Base-by-base conservation (phyloP, 1,140 invertebrate genomes). In the Lepidotrigona ventralis region DNA sequence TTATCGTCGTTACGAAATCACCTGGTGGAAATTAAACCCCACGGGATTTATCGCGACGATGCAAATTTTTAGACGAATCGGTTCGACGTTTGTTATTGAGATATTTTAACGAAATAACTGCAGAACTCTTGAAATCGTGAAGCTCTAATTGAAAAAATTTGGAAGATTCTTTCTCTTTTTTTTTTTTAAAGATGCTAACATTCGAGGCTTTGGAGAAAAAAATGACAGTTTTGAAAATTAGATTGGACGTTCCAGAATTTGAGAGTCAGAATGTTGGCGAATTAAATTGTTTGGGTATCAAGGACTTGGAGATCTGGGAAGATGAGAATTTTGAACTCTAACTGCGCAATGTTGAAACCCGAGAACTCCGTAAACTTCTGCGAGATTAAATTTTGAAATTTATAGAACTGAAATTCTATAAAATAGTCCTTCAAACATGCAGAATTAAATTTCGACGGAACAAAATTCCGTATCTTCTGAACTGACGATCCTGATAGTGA, bases 1-100 rank as follows among this genome's bases (percentile, higher is more conserved):
- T 70, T 56, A 70, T 69, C 66, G 64, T 9, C 4, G 77, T 70
- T 70, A 79, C 64, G 23, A 21, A 77, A 66, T 66, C 75, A 29
- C 60, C 39, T 46, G 12, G 17, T 1, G 39, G 56, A 26, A 60
- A 77, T 77, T 53, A n/a, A 64, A 29, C 53, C n/a, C 46, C 9
- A 4, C 2, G 9, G 1, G 46, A 33, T 68, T 78, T 68, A 77
- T 77, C n/a, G 5, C 1, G n/a, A 23, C 11, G 9, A 29, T 77
- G 39, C 60, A 77, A 66, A 66, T 53, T 66, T 77, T 66, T 21
- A 51, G 66, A 23, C 15, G 33, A 76, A 46, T 60, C 11, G 23
- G 15, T 26, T 23, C 33, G 8, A 19, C 2, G 17, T 56, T 58
- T n/a, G n/a, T n/a, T n/a, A 23, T 17, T 12, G 29, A 8, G 54